Conservation (phyloP, 2,888 invertebrate genomes). For the Pyrgus malvae region DNA sequence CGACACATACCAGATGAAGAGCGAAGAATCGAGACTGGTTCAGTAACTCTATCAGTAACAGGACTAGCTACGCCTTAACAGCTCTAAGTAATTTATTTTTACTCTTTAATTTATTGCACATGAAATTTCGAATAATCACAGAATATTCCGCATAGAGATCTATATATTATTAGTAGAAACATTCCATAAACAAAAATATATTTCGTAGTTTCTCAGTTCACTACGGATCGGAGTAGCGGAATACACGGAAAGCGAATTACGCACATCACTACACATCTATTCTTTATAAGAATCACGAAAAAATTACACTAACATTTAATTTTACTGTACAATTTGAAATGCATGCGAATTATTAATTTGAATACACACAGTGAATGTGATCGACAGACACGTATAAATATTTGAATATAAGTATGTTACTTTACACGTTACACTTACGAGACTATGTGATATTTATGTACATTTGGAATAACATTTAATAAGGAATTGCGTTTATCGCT, state of each 20-base stretch:
- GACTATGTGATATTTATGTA: slow-evolving; percentile 29
- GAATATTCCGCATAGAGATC: slow-evolving; percentile 63
- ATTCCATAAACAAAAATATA: slow-evolving; percentile 25
- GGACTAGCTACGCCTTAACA: slow-evolving; percentile 52
- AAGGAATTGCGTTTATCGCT: neutral
- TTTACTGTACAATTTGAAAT: slow-evolving; percentile 20
- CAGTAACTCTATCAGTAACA: slow-evolving; percentile 40
- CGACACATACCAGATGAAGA: slow-evolving; percentile 57
- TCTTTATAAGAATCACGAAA: slow-evolving; percentile 20
- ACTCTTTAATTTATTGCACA: slow-evolving; percentile 59
- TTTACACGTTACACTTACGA: slow-evolving; percentile 29
- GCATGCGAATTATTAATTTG: slow-evolving; percentile 4
- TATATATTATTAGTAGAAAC: slow-evolving; percentile 34
- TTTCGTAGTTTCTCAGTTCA: slow-evolving; percentile 6
- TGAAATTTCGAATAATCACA: slow-evolving; percentile 64
- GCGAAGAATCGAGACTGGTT: slow-evolving; percentile 19
- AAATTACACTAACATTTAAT: slow-evolving; percentile 11
- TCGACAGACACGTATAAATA: slow-evolving; percentile 25
- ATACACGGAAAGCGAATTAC: slow-evolving; percentile 12
- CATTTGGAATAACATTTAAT: slow-evolving; percentile 17
- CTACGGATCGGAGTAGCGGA: slow-evolving; percentile 4
- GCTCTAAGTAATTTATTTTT: slow-evolving; percentile 39
- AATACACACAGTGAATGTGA: slow-evolving; percentile 12
- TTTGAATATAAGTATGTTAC: slow-evolving; percentile 22
- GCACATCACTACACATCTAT: slow-evolving; percentile 7